Evolutionary conservation across 2,797 vertebrate species (phyloP).

Genomic region (Acipenser oxyrinchus): DNA sequence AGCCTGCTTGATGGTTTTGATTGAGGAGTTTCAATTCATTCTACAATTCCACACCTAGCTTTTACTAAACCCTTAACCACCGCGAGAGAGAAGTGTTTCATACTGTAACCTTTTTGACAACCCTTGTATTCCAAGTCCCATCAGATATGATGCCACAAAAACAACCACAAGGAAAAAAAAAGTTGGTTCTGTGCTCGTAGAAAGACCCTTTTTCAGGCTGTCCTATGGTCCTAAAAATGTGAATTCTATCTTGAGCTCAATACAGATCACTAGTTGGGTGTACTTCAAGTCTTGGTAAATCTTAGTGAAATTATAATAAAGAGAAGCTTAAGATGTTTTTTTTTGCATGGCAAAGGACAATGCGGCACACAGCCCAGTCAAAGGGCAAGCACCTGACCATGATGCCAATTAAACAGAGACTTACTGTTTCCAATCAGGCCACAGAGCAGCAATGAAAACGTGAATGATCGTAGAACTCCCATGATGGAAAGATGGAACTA

Average conservation of each 20-base stretch:
- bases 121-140: no score
- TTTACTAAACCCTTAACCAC: no score
- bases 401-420: neutral
- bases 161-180: no score
- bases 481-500: neutral
- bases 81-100: no score
- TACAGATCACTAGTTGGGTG: neutral
- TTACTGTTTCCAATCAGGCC: slow-evolving; percentile 19
- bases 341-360: neutral
- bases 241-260: no score
- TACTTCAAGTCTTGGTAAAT: neutral
- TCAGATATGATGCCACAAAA: no score
- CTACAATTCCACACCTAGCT: no score
- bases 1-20: no score
- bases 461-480: neutral
- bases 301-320: neutral
- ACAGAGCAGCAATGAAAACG: slow-evolving; percentile 8
- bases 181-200: no score
- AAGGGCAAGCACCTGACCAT: neutral
- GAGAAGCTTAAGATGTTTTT: neutral
- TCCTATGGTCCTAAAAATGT: neutral
- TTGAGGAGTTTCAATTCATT: no score
- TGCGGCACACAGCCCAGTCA: neutral
- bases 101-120: no score
- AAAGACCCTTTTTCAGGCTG: no score